Percentiles rank a stretch among this genome's conserved stretches.
Evolutionary conservation across 1,140 invertebrate species (phyloP).

Genomic region (Pissodes strobi): DNA sequence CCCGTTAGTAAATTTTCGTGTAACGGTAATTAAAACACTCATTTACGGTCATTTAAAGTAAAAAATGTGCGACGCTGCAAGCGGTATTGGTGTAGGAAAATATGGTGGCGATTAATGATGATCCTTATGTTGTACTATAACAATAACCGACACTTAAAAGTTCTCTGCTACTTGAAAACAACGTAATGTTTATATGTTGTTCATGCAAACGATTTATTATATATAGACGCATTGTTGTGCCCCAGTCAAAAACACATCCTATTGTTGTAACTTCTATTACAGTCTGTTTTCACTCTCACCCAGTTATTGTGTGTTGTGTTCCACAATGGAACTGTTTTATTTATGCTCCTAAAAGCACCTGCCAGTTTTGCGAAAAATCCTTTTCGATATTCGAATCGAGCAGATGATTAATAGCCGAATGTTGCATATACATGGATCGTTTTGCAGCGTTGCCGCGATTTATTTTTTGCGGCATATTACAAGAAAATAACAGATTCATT

Average conservation of each 20-base stretch:
- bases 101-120: too few species aligned
- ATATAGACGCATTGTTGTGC: conserved; percentile 76
- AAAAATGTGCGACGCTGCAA: too few species aligned
- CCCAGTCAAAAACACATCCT: conserved; percentile 60
- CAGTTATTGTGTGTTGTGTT: conserved; percentile 19
- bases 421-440: too few species aligned
- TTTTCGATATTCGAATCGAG: conserved; percentile 3
- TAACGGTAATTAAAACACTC: too few species aligned
- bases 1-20: too few species aligned
- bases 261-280: conserved; percentile 43
- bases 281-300: conserved; percentile 8
- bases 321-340: conserved; percentile 11
- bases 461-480: background rate
- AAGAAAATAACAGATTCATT: background rate
- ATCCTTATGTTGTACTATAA: too few species aligned
- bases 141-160: conserved; percentile 9
- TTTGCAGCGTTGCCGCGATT: too few species aligned
- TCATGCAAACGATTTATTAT: conserved; percentile 40
- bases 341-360: conserved; percentile 21
- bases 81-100: too few species aligned
- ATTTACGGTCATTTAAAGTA: too few species aligned
- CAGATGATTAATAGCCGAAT: background rate
- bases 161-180: background rate
- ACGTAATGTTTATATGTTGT: conserved; percentile 30
- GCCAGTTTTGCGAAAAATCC: conserved; percentile 6